Conservation (phyloP, 2,113 vertebrate species). For the Zapus hudsonius region DNA sequence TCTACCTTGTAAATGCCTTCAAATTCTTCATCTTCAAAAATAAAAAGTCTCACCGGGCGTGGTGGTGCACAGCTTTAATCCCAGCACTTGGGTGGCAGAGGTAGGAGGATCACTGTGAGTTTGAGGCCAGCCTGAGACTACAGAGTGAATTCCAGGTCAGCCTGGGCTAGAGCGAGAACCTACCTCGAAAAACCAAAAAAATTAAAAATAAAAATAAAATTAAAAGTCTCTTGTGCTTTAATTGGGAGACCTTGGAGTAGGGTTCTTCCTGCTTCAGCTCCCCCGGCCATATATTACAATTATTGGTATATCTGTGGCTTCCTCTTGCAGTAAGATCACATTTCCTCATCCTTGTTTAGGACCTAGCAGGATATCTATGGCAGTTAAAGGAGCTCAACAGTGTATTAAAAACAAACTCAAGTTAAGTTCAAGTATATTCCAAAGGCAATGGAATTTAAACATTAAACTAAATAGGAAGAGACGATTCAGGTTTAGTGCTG, state of each 20-base stretch:
- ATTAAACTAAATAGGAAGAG: background rate
- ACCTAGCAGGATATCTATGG: background rate
- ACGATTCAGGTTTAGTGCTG: background rate
- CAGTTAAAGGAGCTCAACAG: background rate
- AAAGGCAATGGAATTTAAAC: slow-evolving; percentile 6
- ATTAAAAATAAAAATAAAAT: background rate
- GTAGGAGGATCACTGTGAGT: too few species aligned
- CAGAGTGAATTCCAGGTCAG: too few species aligned
- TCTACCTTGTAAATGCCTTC: background rate
- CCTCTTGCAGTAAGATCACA: background rate
- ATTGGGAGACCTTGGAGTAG: background rate
- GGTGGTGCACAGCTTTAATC: too few species aligned
- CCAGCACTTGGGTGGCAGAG: too few species aligned
- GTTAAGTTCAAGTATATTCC: slow-evolving; percentile 16
- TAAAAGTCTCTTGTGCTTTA: background rate
- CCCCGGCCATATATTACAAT: background rate
- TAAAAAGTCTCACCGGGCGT: too few species aligned
- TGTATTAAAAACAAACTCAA: background rate
- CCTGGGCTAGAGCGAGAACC: too few species aligned
- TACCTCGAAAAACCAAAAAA: too few species aligned
- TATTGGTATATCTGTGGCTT: background rate
- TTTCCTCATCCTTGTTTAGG: background rate
- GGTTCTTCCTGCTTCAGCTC: background rate
- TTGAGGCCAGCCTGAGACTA: too few species aligned
- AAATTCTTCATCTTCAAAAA: slow-evolving; percentile 5